Evolutionary conservation across 23 tunicate species (phyloP).

Genomic region (Oikopleura vanhoeffeni): DNA sequence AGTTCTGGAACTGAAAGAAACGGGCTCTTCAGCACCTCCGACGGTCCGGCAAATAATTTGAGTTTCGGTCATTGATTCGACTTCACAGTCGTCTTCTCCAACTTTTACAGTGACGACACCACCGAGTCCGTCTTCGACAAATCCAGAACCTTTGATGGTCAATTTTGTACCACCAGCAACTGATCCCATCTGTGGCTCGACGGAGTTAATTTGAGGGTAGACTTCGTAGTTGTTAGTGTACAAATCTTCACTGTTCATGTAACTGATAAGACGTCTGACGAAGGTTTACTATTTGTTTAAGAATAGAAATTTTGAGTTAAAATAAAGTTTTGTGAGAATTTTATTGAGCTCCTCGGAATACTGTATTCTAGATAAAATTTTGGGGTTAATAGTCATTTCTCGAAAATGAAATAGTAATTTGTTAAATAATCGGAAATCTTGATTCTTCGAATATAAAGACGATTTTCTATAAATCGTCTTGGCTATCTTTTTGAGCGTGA

Average conservation of each 20-base stretch:
- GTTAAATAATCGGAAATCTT: no score
- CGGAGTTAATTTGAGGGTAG: neutral
- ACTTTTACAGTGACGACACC: neutral
- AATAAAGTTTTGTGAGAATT: no score
- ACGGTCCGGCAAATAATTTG: neutral
- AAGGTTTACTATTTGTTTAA: no score
- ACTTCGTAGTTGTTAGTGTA: neutral
- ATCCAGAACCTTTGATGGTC: neutral
- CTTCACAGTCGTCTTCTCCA: neutral
- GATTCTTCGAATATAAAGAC: no score
- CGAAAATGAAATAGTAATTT: no score
- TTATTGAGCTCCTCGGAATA: no score
- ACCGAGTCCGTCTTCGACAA: constrained; percentile 6
- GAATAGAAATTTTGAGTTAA: no score
- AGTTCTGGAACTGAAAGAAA: neutral
- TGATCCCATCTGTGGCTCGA: constrained; percentile 11
- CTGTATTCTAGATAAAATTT: no score
- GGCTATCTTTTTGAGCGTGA: no score
- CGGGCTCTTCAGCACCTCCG: neutral
- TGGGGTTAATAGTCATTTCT: no score
- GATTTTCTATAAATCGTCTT: no score
- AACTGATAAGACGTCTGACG: no score
- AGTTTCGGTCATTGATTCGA: neutral
- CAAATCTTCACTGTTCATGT: neutral
- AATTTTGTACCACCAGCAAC: neutral